Conservation (phyloP, 2,888 invertebrate species). For the Ceratothoa steindachneri region DNA sequence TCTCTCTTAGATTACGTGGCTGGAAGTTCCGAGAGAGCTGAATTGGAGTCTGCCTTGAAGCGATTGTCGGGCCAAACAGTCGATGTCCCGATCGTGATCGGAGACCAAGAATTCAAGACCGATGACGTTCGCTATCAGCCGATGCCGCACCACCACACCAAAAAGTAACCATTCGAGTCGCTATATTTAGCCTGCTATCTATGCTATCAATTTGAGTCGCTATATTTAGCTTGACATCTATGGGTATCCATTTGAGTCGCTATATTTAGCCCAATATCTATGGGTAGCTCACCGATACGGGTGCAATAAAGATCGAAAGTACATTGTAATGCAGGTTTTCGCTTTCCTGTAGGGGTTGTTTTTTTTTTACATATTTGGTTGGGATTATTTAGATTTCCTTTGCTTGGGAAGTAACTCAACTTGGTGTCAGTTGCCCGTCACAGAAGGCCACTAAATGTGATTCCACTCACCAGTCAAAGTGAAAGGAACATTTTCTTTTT, state of each 20-base stretch:
- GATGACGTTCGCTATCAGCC: constrained; percentile 73
- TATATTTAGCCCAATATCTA: neutral
- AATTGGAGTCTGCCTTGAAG: constrained; percentile 66
- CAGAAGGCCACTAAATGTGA: too few species aligned
- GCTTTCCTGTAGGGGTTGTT: too few species aligned
- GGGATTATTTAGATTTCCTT: too few species aligned
- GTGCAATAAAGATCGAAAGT: too few species aligned
- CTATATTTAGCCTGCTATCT: neutral
- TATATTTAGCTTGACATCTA: too few species aligned
- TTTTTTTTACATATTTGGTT: too few species aligned
- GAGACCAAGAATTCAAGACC: constrained; percentile 77
- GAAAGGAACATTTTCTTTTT: too few species aligned
- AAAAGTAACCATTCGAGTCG: constrained; percentile 33
- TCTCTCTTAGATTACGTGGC: constrained; percentile 74
- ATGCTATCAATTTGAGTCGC: neutral
- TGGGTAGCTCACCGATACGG: too few species aligned
- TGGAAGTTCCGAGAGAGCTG: constrained; percentile 73
- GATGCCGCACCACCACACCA: constrained; percentile 53
- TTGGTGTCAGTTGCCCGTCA: too few species aligned
- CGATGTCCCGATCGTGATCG: constrained; percentile 94
- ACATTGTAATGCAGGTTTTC: too few species aligned
- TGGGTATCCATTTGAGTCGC: constrained; percentile 27
- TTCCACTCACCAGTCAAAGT: too few species aligned
- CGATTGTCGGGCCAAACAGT: constrained; percentile 64
- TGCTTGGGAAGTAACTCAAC: too few species aligned